Conservation (phyloP, 2,797 vertebrate species). For the Enteromius afrohamiltoni region DNA sequence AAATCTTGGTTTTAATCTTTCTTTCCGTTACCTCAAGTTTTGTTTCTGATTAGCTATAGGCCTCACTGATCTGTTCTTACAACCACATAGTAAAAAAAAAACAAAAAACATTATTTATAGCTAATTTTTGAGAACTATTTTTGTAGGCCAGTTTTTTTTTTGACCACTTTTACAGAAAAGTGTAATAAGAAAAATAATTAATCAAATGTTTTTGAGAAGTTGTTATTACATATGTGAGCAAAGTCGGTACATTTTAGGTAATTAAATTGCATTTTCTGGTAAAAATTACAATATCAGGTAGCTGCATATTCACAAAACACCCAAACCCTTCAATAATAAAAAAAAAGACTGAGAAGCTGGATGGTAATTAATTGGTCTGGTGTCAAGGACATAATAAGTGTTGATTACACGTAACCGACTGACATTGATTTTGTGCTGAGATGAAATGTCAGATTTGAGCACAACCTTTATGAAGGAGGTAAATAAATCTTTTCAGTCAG, state of each 20-base stretch:
- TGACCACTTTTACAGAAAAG: no score
- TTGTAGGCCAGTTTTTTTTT: background rate
- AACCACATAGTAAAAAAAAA: background rate
- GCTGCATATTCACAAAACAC: background rate
- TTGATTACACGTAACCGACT: background rate
- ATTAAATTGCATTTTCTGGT: background rate
- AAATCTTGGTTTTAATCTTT: background rate
- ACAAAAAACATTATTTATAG: background rate
- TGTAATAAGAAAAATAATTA: no score
- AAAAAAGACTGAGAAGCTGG: background rate
- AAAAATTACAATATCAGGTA: background rate
- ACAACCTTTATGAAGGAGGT: background rate
- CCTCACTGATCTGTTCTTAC: background rate
- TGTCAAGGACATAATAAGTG: slow-evolving; percentile 20
- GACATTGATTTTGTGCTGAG: slow-evolving; percentile 23
- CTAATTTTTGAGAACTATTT: background rate
- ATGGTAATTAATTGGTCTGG: slow-evolving; percentile 1
- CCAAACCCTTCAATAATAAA: background rate
- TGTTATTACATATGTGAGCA: background rate
- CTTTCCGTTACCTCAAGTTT: background rate
- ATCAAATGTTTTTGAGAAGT: background rate
- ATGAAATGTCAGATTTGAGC: slow-evolving; percentile 20
- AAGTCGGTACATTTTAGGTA: background rate
- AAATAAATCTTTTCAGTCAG: background rate
- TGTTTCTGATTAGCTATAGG: background rate